Conservation (phyloP, 2,797 vertebrate genomes). For the Megalops cyprinoides region DNA sequence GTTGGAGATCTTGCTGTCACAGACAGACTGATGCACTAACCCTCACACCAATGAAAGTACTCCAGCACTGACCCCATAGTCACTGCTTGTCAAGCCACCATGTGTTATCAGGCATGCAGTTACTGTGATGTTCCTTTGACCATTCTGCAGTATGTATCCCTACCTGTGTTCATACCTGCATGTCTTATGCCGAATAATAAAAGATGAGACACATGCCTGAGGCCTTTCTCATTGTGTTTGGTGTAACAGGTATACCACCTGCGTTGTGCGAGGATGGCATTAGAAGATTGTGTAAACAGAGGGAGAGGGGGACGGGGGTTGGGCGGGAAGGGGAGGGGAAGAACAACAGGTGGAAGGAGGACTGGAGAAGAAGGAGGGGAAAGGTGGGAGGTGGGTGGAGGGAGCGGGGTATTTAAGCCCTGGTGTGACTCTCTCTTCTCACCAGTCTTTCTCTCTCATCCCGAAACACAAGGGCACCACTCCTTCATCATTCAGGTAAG, state of each 20-base stretch:
- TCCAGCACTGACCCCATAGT: neutral
- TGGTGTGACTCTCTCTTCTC: conserved; percentile 45
- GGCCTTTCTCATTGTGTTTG: neutral
- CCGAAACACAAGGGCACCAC: conserved; percentile 47
- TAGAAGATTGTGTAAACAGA: conserved; percentile 37
- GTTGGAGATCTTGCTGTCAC: neutral
- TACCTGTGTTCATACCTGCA: conserved; percentile 28
- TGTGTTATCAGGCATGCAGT: neutral
- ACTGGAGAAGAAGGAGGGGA: conserved; percentile 42
- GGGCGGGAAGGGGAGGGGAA: conserved; percentile 34
- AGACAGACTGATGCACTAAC: neutral
- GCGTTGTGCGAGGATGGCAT: conserved; percentile 10
- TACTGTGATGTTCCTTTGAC: neutral
- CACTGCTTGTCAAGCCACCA: neutral
- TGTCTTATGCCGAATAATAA: conserved; percentile 55
- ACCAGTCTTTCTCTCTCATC: conserved; percentile 54
- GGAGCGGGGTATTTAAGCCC: conserved; percentile 73
- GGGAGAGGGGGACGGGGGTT: conserved; percentile 35
- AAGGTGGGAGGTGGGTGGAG: conserved; percentile 56
- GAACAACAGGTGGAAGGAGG: conserved; percentile 27
- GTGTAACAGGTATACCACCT: neutral
- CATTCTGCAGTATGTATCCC: neutral
- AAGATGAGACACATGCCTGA: neutral
- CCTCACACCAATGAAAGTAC: neutral
- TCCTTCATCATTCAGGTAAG: conserved; percentile 68